Percentiles rank a stretch among this genome's conserved stretches.
Evolutionary conservation across 1,140 invertebrate genomes (phyloP).

Genomic region (Grapholita molesta): DNA sequence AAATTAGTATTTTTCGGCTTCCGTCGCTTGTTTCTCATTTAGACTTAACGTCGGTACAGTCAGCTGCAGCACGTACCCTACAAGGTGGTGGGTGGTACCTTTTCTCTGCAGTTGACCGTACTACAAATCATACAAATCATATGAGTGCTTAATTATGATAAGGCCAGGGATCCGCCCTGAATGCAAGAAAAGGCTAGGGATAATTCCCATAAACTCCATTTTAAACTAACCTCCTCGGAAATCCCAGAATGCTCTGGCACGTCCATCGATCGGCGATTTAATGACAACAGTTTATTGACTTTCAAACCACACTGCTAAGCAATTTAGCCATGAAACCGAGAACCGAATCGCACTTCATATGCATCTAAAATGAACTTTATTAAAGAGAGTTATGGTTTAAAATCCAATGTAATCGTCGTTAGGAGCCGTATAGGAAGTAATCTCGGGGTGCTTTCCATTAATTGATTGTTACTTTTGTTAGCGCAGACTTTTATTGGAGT

Average conservation of each 20-base stretch:
- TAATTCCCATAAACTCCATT: no score
- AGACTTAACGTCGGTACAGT: no score
- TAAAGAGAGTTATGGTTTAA: not conserved
- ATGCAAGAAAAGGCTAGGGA: no score
- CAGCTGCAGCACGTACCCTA: no score
- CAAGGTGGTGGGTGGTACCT: no score
- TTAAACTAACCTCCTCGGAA: not conserved
- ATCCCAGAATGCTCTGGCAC: not conserved
- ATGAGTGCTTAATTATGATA: no score
- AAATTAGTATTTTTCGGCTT: no score
- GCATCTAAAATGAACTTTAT: not conserved
- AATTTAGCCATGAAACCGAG: not conserved
- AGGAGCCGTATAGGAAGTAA: not conserved
- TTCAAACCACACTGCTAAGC: not conserved
- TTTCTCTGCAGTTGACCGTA: no score
- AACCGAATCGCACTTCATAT: not conserved
- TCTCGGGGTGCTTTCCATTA: constrained; percentile 7
- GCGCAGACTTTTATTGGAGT: constrained; percentile 17
- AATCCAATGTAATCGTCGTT: not conserved
- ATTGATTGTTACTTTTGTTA: constrained; percentile 22
- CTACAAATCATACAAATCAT: no score
- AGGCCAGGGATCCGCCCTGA: no score
- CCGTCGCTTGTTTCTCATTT: no score
- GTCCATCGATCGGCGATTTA: not conserved
- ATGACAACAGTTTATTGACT: not conserved